A percentile compares a stretch with the other conserved stretches of the same genome.
Conservation (phyloP, 1,140 invertebrate genomes). For the Chironomus tepperi region DNA sequence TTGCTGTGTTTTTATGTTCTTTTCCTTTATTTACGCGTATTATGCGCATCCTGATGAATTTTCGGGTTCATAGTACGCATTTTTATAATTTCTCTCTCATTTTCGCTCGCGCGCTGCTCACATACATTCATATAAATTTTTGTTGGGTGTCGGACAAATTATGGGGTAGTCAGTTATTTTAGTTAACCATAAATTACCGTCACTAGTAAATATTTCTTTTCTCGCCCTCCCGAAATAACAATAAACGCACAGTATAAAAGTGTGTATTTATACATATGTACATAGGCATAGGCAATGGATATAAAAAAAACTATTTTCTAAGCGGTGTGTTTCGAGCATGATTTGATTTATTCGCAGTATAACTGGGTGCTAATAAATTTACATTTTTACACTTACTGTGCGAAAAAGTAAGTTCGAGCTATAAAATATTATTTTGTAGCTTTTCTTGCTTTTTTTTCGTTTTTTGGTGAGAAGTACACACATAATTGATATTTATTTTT, state of each 20-base stretch:
- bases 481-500: conserved; percentile 24
- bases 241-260: neutral
- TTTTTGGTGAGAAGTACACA: neutral
- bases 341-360: conserved; percentile 19
- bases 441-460: neutral
- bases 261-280: neutral
- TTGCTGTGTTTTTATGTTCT: too few species aligned
- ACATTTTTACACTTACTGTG: conserved; percentile 22
- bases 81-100: neutral
- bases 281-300: neutral
- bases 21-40: neutral
- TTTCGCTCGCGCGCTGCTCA: neutral
- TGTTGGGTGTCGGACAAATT: conserved; percentile 15
- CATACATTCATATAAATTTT: too few species aligned
- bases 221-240: neutral
- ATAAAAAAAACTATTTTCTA: neutral
- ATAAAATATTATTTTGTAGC: neutral
- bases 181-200: conserved; percentile 21
- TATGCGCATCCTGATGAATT: neutral
- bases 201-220: conserved; percentile 17
- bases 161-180: conserved; percentile 18
- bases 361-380: conserved; percentile 17
- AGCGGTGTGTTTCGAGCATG: neutral
- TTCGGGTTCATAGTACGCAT: neutral
- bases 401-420: conserved; percentile 2